Conservation (phyloP, 64 coral and sea anemone genomes). For the Stichodactyla helianthus region DNA sequence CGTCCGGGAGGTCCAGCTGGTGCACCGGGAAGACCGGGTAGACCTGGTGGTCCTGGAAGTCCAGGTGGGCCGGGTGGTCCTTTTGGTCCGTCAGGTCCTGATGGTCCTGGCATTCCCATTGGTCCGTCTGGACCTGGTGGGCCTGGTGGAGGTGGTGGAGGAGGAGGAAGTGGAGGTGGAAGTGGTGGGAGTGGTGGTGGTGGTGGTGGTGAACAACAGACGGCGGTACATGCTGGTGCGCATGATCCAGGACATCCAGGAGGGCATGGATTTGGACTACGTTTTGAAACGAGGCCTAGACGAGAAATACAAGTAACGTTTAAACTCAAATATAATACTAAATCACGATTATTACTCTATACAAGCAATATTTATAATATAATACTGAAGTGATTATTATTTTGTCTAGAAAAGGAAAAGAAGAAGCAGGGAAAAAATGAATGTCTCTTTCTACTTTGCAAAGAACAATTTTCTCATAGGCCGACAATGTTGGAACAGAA, state of each 20-base stretch:
- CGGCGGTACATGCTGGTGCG: slow-evolving; percentile 83
- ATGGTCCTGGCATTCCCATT: slow-evolving; percentile 94
- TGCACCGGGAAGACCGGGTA: slow-evolving; percentile 90
- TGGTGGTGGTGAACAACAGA: slow-evolving; percentile 90
- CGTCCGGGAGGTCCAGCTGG: slow-evolving; percentile 92
- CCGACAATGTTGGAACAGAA: no score
- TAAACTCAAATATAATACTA: background rate
- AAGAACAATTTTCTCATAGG: no score
- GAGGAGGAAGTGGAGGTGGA: slow-evolving; percentile 83
- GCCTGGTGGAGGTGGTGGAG: slow-evolving; percentile 96
- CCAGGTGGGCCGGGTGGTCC: slow-evolving; percentile 95
- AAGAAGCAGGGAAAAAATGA: no score
- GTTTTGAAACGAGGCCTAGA: slow-evolving; percentile 67
- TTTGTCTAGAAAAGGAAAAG: no score
- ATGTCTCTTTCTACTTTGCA: no score
- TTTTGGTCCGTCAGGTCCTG: slow-evolving; percentile 97
- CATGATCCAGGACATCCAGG: slow-evolving; percentile 71
- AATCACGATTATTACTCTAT: no score
- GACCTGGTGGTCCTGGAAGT: slow-evolving; percentile 81
- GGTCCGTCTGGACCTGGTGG: slow-evolving; percentile 96
- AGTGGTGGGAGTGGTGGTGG: slow-evolving; percentile 83
- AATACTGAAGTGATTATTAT: no score
- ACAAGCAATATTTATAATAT: no score
- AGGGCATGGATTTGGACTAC: slow-evolving; percentile 89
- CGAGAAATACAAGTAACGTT: background rate